These are phyloP conservation scores for Coregonus ussuriensis DNA, from an alignment of 2,797 vertebrate species.

Conservation along the genomic window DNA sequence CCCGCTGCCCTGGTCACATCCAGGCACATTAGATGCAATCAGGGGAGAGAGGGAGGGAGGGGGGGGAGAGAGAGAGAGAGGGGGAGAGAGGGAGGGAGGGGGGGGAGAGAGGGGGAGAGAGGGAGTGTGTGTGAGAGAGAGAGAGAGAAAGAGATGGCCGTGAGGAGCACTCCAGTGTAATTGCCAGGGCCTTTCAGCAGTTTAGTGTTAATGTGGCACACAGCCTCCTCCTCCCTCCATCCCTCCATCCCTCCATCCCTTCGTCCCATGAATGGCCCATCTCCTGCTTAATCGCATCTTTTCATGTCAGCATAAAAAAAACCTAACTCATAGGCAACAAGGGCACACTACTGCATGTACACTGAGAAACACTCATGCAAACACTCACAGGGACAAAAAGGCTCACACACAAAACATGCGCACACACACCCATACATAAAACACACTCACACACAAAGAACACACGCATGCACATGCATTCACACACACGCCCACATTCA, in stretches of 20 bases:
- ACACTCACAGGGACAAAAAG: slow-evolving; percentile 23
- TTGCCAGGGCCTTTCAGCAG: slow-evolving; percentile 57
- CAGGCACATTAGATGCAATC: slow-evolving; percentile 42
- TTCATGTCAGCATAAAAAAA: slow-evolving; percentile 39
- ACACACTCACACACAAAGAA: neutral
- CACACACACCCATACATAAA: slow-evolving; percentile 30
- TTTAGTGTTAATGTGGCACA: slow-evolving; percentile 37
- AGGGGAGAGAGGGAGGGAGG: neutral
- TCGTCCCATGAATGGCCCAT: neutral
- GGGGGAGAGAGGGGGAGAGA: slow-evolving; percentile 5
- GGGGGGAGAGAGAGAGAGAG: slow-evolving; percentile 8
- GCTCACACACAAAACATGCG: neutral
- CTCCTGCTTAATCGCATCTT: slow-evolving; percentile 57
- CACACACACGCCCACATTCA: slow-evolving; percentile 3
- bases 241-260: slow-evolving; percentile 22
- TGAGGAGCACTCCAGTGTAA: slow-evolving; percentile 47
- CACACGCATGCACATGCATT: slow-evolving; percentile 15
- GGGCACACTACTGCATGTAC: slow-evolving; percentile 15
- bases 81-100: neutral
- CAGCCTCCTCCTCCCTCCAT: slow-evolving; percentile 17
- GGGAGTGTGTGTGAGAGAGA: neutral
- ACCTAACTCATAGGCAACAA: slow-evolving; percentile 21
- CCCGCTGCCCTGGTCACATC: slow-evolving; percentile 37
- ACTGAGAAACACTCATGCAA: slow-evolving; percentile 21
- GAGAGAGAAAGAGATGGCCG: neutral